Evolutionary conservation across 2,113 vertebrate species (phyloP), one percentile per base, ranked within the genome.

Genomic region (Panthera leo): DNA sequence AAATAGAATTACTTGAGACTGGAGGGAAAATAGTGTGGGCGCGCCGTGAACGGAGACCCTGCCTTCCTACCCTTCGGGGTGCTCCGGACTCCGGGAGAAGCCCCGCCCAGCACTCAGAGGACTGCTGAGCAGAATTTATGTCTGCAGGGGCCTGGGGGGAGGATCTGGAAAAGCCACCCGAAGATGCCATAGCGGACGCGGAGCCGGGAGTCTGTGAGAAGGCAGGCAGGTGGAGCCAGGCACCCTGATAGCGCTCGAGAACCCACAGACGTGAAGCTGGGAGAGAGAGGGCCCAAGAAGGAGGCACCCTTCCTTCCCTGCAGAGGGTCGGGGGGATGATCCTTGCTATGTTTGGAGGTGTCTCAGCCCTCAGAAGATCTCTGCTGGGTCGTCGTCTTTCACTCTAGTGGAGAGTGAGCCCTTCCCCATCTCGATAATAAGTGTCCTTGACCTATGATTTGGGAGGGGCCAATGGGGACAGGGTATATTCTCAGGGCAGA

Each of bases 41-140:
- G 23, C 25, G n/a, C 29, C 18, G 27, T 42, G 73, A 23, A 18
- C 8, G 1, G 51, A 58, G 67, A 45, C 4, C 8, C 5, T 42
- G 0, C 68, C 5, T 21, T 36, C 42, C n/a, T 10, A 10, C 14
- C 42, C 16, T 23, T 36, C 27, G 29, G 51, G 10, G n/a, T 5
- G 31, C 18, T 4, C 13, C 31, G 5, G 8, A 7, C 7, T 8
- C 67, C n/a, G 2, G 45, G 63, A 67, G 39, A 48, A 84, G 42
- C 36, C 13, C 15, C 2, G 68, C 34, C 34, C 23, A n/a, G 48
- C 1, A 0, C 27, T 15, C 36, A 25, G 65, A 61, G 34, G 76
- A 14, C 34, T 0, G 10, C 0, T 5, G 45, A 31, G 34, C 31
- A 23, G n/a, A 39, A 4, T 0, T 1, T 0, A 8, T 29, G 25